These are phyloP conservation scores for Mohoua ochrocephala DNA, from an alignment of 2,113 vertebrate genomes.

Conservation along the genomic window DNA sequence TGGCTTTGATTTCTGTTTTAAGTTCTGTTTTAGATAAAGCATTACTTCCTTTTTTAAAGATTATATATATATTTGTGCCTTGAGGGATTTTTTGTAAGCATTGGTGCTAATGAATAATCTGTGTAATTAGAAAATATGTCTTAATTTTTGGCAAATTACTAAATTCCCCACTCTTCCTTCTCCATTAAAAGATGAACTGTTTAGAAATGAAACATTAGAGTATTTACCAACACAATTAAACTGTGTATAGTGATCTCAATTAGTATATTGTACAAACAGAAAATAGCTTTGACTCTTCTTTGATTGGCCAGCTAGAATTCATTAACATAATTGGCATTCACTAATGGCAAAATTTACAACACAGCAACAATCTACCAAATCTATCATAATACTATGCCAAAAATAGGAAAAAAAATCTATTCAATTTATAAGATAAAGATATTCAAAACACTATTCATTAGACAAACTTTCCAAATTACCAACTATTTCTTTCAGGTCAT, in stretches of 20 bases:
- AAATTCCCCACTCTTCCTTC: not conserved
- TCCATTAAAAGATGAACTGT: not conserved
- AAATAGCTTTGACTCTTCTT: not conserved
- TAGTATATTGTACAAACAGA: not conserved
- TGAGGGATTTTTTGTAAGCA: not conserved
- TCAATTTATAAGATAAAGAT: not conserved
- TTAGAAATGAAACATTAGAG: not conserved
- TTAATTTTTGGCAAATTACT: slow-evolving; percentile 35
- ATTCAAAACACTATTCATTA: not conserved
- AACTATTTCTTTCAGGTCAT: not conserved
- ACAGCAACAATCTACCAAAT: not conserved
- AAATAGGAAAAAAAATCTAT: not conserved
- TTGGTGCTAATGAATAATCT: not conserved
- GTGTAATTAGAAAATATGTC: slow-evolving; percentile 6
- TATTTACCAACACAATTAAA: slow-evolving; percentile 27
- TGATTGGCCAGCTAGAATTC: not conserved
- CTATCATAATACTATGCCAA: not conserved
- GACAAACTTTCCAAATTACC: not conserved
- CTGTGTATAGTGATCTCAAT: not conserved
- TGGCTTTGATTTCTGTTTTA: not conserved
- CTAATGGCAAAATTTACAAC: not conserved
- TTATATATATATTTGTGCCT: not conserved
- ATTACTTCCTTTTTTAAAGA: not conserved
- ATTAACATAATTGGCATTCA: not conserved
- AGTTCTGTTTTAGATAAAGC: slow-evolving; percentile 22